phyloP scores from a whole-genome alignment of 2,888 invertebrate species.

The Gandaritis pyraliata region DNA sequence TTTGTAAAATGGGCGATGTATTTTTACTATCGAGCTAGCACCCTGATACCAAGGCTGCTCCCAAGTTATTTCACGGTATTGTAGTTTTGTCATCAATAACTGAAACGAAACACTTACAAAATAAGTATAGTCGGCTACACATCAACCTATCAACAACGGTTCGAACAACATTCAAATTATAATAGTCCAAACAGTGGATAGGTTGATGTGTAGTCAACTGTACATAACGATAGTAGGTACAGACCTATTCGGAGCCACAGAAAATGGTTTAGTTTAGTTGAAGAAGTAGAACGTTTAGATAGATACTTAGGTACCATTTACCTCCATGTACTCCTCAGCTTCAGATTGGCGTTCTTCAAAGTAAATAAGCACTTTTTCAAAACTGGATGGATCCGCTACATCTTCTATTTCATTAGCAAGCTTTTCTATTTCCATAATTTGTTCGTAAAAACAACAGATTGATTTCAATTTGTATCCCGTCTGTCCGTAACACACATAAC shows the following conservation, averaged over 20 bases:
- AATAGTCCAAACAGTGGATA: no score
- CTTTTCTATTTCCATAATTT: constrained; percentile 28
- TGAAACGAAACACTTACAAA: constrained; percentile 50
- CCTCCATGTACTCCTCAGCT: constrained; percentile 67
- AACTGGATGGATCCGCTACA: constrained; percentile 59
- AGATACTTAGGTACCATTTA: constrained; percentile 44
- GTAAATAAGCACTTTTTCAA: constrained; percentile 58
- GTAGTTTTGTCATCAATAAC: constrained; percentile 54
- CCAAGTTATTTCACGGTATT: constrained; percentile 59
- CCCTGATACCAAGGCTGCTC: constrained; percentile 72
- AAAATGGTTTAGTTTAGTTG: no score
- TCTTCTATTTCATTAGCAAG: constrained; percentile 52
- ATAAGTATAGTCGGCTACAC: no score
- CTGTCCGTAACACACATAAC: no score
- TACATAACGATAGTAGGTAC: no score
- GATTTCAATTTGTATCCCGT: no score
- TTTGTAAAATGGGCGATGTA: constrained; percentile 10
- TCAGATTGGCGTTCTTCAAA: constrained; percentile 56
- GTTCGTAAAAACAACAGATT: no score
- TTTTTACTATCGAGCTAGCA: constrained; percentile 23
- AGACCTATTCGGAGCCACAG: no score
- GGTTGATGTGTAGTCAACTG: no score
- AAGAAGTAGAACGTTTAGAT: no score
- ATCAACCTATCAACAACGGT: no score
- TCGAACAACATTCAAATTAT: no score